Percentiles rank a stretch among this genome's conserved stretches.
Evolutionary conservation across 2,797 vertebrate species (phyloP).

Genomic region (Phalloptychus januarius): DNA sequence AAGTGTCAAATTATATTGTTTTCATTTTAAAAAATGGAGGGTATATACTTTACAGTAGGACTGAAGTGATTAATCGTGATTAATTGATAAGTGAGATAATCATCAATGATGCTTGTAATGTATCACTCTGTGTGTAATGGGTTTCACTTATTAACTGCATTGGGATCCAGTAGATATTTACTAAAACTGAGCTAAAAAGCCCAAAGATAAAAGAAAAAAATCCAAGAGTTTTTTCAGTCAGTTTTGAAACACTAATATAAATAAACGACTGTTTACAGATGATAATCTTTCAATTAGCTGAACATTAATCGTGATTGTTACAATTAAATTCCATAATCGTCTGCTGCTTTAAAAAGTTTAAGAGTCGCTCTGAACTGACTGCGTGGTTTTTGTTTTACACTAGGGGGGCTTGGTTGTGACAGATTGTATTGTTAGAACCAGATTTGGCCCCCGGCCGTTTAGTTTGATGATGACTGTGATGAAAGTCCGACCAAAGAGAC

Average conservation of each 20-base stretch:
- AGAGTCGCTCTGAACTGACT: no score
- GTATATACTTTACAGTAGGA: not conserved
- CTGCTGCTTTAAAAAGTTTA: no score
- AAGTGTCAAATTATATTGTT: not conserved
- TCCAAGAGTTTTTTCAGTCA: not conserved
- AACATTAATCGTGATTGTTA: no score
- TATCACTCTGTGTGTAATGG: not conserved
- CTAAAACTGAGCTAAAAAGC: not conserved
- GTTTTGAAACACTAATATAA: not conserved
- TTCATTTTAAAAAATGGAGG: not conserved
- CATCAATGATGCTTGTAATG: not conserved
- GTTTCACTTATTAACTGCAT: not conserved
- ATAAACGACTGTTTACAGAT: no score
- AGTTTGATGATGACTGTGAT: not conserved
- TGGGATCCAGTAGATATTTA: not conserved
- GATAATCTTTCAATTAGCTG: no score
- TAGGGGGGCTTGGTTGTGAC: no score
- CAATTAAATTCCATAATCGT: not conserved
- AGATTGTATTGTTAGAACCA: no score
- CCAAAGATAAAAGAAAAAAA: not conserved
- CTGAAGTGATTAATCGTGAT: not conserved
- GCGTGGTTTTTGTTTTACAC: no score
- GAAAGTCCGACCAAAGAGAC: constrained; percentile 18
- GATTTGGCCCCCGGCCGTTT: no score
- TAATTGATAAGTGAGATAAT: not conserved